Conservation (phyloP, 2,888 invertebrate species). For the Drosophila formosana region DNA sequence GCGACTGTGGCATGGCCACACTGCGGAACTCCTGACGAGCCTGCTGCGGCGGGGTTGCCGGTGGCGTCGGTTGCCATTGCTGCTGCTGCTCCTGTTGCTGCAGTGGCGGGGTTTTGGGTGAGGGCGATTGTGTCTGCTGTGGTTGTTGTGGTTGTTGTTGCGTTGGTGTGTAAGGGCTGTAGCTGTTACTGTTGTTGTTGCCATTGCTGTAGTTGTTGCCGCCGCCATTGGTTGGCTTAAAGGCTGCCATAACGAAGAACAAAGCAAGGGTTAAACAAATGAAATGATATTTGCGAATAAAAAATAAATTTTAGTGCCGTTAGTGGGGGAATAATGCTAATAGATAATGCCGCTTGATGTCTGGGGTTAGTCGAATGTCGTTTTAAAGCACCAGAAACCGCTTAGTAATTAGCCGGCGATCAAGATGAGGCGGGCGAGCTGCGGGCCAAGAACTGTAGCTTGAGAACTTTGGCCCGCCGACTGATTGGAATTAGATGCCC, state of each 20-base stretch:
- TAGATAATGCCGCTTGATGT: conserved; percentile 55
- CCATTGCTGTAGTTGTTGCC: conserved; percentile 31
- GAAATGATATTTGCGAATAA: not conserved
- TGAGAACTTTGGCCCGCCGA: conserved; percentile 43
- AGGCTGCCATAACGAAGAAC: conserved; percentile 28
- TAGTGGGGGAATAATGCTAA: conserved; percentile 61
- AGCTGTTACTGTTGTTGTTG: conserved; percentile 45
- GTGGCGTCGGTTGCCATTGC: conserved; percentile 61
- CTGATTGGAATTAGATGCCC: conserved; percentile 55
- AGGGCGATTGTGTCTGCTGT: conserved; percentile 47
- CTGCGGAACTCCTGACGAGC: conserved; percentile 78
- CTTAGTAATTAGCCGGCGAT: conserved; percentile 75
- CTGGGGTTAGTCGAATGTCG: conserved; percentile 58
- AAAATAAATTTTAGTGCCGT: conserved; percentile 60
- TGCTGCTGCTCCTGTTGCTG: conserved; percentile 60
- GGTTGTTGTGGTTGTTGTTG: conserved; percentile 62
- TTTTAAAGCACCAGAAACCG: conserved; percentile 73
- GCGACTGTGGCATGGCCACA: conserved; percentile 80
- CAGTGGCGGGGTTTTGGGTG: conserved; percentile 59
- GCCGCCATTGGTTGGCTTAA: conserved; percentile 41
- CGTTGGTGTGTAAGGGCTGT: conserved; percentile 52
- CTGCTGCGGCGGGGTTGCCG: conserved; percentile 69
- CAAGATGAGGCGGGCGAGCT: conserved; percentile 44
- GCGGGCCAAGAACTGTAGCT: conserved; percentile 53
- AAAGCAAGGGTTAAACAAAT: not conserved